A percentile compares a stretch with the other conserved stretches of the same genome.
Evolutionary conservation across 2,113 vertebrate genomes (phyloP).

Genomic region (Ibidorhyncha struthersii): DNA sequence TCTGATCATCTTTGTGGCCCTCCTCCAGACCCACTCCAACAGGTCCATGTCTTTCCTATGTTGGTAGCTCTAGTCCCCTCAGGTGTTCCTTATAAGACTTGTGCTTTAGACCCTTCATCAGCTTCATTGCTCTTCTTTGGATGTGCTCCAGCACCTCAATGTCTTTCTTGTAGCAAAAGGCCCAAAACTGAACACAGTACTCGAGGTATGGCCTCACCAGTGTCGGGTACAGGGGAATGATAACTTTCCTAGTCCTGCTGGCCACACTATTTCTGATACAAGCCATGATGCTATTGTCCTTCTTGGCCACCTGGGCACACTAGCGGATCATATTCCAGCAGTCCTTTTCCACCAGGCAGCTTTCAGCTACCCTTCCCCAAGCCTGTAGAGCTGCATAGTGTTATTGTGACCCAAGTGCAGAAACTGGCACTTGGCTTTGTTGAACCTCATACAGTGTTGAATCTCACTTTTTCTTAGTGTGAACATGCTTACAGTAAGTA

Average conservation of each 20-base stretch:
- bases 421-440: not conserved
- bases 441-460: not conserved
- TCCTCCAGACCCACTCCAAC: too few species aligned
- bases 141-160: not conserved
- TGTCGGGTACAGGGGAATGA: not conserved
- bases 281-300: not conserved
- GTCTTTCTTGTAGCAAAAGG: not conserved
- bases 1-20: too few species aligned
- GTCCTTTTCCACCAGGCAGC: not conserved
- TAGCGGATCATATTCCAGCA: not conserved
- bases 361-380: not conserved
- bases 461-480: not conserved
- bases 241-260: not conserved
- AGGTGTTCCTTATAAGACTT: not conserved
- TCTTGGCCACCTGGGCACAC: not conserved
- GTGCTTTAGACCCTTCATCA: not conserved
- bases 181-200: not conserved
- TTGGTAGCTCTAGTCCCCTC: not conserved
- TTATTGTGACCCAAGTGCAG: not conserved
- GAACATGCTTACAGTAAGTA: not conserved
- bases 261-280: not conserved
- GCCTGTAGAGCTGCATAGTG: not conserved
- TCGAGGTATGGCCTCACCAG: not conserved
- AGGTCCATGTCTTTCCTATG: too few species aligned
- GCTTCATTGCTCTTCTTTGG: not conserved